Evolutionary conservation across 2,888 invertebrate species (phyloP).

Genomic region (Erebia ligea): DNA sequence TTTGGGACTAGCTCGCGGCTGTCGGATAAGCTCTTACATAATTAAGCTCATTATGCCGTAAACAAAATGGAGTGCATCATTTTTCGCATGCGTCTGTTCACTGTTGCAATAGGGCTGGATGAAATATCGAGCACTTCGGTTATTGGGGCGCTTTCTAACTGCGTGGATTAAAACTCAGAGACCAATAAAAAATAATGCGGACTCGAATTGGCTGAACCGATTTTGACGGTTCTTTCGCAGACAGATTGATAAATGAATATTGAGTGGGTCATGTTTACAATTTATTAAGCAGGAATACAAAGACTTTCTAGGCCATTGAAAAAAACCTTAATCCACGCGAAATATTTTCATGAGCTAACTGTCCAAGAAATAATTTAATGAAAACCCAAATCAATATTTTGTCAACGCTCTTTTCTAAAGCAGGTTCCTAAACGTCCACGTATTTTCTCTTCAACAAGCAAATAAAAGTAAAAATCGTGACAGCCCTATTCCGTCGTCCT

Average conservation of each 20-base stretch:
- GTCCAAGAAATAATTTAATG: neutral
- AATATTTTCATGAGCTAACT: neutral
- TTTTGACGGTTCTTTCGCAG: neutral
- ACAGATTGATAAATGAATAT: too few relatives aligned
- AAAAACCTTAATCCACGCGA: too few relatives aligned
- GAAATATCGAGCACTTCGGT: constrained; percentile 12
- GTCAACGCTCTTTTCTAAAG: neutral
- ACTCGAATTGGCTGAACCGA: neutral
- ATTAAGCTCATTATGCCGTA: constrained; percentile 46
- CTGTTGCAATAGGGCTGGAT: constrained; percentile 41
- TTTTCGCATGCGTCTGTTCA: constrained; percentile 53
- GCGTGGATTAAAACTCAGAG: neutral
- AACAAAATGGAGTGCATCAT: constrained; percentile 57
- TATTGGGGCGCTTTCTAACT: neutral
- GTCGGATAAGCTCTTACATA: constrained; percentile 41
- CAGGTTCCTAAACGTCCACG: constrained; percentile 27
- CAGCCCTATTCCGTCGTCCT: constrained; percentile 70
- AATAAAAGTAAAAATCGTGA: constrained; percentile 63
- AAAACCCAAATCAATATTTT: constrained; percentile 4
- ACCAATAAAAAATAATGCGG: too few relatives aligned
- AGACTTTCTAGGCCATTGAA: too few relatives aligned
- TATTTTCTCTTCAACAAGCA: constrained; percentile 44
- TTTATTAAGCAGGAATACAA: too few relatives aligned
- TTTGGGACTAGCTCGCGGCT: constrained; percentile 40
- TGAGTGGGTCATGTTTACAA: too few relatives aligned